These are phyloP conservation scores for Prochilodus magdalenae DNA, from an alignment of 2,113 vertebrate genomes.

Conservation along the genomic window DNA sequence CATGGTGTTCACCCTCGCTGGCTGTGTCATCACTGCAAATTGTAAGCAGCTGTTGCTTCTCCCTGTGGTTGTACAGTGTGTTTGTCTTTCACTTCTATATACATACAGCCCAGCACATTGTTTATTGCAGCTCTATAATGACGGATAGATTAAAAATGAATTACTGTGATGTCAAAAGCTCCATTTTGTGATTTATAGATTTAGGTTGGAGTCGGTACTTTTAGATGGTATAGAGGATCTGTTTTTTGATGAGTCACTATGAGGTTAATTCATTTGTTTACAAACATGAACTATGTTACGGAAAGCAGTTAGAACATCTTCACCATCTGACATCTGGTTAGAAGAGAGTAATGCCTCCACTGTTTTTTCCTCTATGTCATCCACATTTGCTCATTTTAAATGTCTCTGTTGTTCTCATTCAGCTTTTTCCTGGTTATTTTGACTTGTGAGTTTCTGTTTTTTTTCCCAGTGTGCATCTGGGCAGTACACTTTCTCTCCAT, in stretches of 20 bases:
- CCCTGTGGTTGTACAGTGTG: not conserved
- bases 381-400: not conserved
- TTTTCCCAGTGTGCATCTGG: slow-evolving; percentile 91
- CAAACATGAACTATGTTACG: not conserved
- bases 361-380: not conserved
- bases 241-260: no score
- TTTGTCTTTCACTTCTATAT: not conserved
- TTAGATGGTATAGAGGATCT: not conserved
- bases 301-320: no score
- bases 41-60: slow-evolving; percentile 76
- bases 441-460: slow-evolving; percentile 21
- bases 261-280: not conserved
- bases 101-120: not conserved
- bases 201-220: no score
- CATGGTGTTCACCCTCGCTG: slow-evolving; percentile 94
- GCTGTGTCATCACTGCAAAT: slow-evolving; percentile 91
- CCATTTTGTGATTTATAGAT: not conserved
- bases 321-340: no score
- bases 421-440: not conserved
- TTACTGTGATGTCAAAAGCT: no score
- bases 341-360: no score
- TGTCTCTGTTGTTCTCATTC: not conserved
- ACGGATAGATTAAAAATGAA: not conserved
- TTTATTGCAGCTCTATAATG: not conserved
- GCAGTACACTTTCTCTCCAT: slow-evolving; percentile 91